Conservation (phyloP, 1,140 invertebrate genomes). For the Panonychus citri region DNA sequence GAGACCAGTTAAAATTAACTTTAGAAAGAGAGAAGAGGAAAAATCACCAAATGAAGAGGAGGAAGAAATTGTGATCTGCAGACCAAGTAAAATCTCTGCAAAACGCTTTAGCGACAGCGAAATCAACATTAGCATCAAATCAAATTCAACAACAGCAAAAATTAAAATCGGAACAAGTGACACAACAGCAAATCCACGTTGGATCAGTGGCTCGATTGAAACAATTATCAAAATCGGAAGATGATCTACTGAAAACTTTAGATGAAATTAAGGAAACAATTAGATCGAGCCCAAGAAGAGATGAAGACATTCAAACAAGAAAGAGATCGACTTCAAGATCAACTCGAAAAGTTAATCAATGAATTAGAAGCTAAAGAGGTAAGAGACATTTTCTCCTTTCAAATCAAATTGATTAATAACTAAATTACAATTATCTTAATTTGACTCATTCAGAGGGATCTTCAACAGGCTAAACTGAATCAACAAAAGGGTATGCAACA, state of each 20-base stretch:
- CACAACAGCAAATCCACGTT: conserved; percentile 6
- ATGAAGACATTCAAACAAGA: conserved; percentile 48
- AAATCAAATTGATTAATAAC: too few relatives aligned
- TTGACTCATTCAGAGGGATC: conserved; percentile 3
- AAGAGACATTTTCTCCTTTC: conserved; percentile 17
- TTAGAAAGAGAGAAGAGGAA: conserved; percentile 25
- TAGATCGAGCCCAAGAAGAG: conserved; percentile 49
- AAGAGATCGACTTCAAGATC: conserved; percentile 60
- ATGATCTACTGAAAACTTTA: conserved; percentile 16
- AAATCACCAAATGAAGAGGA: conserved; percentile 38
- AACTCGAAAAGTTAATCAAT: conserved; percentile 71
- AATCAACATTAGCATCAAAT: not conserved
- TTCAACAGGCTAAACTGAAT: too few relatives aligned
- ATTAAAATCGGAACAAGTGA: not conserved
- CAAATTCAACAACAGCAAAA: not conserved
- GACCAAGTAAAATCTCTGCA: conserved; percentile 15
- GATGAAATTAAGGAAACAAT: conserved; percentile 37
- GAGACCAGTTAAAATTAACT: conserved; percentile 13
- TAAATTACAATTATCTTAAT: not conserved
- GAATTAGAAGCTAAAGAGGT: conserved; percentile 83
- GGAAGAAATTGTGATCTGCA: conserved; percentile 27
- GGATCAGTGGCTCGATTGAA: conserved; percentile 12
- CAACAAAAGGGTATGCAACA: too few relatives aligned
- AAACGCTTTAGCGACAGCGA: not conserved
- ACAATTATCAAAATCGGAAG: conserved; percentile 15